These are phyloP conservation scores for Hybognathus amarus DNA, from an alignment of 2,797 vertebrate species.

Conservation along the genomic window DNA sequence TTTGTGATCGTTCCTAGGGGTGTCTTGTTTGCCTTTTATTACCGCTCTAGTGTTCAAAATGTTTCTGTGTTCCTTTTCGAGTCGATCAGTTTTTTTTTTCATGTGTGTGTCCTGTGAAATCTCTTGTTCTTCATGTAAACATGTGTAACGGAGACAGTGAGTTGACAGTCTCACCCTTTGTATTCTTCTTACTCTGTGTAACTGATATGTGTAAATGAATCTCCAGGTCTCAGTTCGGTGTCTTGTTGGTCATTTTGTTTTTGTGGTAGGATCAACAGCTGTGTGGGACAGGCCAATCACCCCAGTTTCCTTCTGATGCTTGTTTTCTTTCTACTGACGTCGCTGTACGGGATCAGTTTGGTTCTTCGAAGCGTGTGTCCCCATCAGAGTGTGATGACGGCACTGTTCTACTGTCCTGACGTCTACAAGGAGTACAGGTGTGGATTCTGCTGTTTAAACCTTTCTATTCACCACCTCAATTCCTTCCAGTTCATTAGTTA, in stretches of 20 bases:
- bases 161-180: not conserved
- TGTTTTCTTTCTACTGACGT: slow-evolving; percentile 88
- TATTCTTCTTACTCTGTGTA: not conserved
- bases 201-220: slow-evolving; percentile 39
- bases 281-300: slow-evolving; percentile 95
- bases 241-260: slow-evolving; percentile 58
- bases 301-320: slow-evolving; percentile 91
- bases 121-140: not conserved
- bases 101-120: not conserved
- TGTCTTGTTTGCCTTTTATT: no score
- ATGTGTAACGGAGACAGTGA: not conserved
- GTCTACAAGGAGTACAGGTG: slow-evolving; percentile 93
- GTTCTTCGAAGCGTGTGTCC: slow-evolving; percentile 88
- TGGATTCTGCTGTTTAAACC: slow-evolving; percentile 26
- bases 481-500: slow-evolving; percentile 13
- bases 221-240: slow-evolving; percentile 59
- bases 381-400: slow-evolving; percentile 77
- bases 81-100: not conserved
- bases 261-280: slow-evolving; percentile 93
- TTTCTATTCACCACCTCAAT: not conserved
- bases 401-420: slow-evolving; percentile 92
- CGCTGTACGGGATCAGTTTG: slow-evolving; percentile 88
- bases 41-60: no score
- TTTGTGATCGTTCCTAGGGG: no score
- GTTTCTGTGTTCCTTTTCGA: no score